Base-by-base conservation (phyloP, 2,888 invertebrate species). In the Linnaemya tessellans region DNA sequence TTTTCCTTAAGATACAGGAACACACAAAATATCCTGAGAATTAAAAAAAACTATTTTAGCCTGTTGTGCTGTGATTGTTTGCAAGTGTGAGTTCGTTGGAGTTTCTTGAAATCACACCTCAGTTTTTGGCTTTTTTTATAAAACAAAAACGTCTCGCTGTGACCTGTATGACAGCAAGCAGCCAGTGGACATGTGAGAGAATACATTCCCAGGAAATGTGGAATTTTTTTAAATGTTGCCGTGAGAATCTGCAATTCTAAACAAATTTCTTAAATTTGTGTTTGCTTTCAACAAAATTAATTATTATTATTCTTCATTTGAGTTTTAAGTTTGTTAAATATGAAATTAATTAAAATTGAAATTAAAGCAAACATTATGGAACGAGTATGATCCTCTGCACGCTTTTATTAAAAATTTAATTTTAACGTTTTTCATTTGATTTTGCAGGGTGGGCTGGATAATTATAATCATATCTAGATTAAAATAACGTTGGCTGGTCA, bases 11-110 rank as follows among this genome's bases (percentile, higher is more conserved):
- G n/a, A 4, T 15, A 7, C 41, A 18, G 10, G 30, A 84, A 67
- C 49, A 54, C 38, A 41, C 20, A 60, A 60, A 67, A 62, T 58
- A 38, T 49, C 25, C 30, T 54, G n/a, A 20, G 46, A 71, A 49
- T 35, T 51, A 49, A 30, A n/a, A 56, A 64, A 38, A 41, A 35
- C 62, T 25, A 18, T 46, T 56, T 56, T 75, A 3, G 75, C 84
- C 84, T 82, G 82, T 51, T 38, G 78, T 56, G 73, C 43, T 10
- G 65, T 41, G 60, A 78, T 87, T 87, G 86, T 87, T 82, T 58
- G 58, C 68, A 84, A 77, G 87, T 87, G 87, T 85, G 87, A 87
- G 84, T 78, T 87, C 86, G 74, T 81, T 58, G 64, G 74, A 79
- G 75, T 86, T 86, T 84, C 77, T 74, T 73, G 25, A 84, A 84